Conservation (phyloP, 2,797 vertebrate species). For the Xenentodon cancila region DNA sequence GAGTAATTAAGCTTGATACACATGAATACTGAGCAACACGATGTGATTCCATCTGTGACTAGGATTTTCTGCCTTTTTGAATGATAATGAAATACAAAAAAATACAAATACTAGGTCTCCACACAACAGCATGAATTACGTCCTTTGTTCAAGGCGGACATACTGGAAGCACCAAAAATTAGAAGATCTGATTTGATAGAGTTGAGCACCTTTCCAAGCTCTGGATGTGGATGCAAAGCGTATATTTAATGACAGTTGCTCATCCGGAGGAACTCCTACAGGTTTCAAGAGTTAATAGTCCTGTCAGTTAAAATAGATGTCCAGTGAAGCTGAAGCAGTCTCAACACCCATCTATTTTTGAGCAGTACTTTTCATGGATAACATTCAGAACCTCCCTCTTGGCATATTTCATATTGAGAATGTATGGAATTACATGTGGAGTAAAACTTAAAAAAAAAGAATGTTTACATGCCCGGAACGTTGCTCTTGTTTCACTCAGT, state of each 20-base stretch:
- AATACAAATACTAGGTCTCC: too few relatives aligned
- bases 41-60: neutral
- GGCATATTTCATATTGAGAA: neutral
- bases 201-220: slow-evolving; percentile 9
- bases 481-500: neutral
- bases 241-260: slow-evolving; percentile 38
- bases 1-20: too few relatives aligned
- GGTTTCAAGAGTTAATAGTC: slow-evolving; percentile 29
- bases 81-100: too few relatives aligned
- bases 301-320: slow-evolving; percentile 55
- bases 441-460: neutral
- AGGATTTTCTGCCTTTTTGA: neutral
- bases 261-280: slow-evolving; percentile 35
- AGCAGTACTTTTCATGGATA: slow-evolving; percentile 31
- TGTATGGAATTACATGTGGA: neutral
- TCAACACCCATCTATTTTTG: slow-evolving; percentile 29
- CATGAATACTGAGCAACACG: neutral
- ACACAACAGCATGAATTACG: slow-evolving; percentile 1
- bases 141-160: slow-evolving; percentile 5
- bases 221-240: slow-evolving; percentile 7
- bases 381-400: slow-evolving; percentile 11
- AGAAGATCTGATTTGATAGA: slow-evolving; percentile 40
- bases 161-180: neutral
- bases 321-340: slow-evolving; percentile 5
- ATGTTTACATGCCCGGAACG: neutral